A percentile compares a stretch with the other conserved stretches of the same genome.
Conservation (phyloP, 2,888 invertebrate species). For the Lucinisca nassula region DNA sequence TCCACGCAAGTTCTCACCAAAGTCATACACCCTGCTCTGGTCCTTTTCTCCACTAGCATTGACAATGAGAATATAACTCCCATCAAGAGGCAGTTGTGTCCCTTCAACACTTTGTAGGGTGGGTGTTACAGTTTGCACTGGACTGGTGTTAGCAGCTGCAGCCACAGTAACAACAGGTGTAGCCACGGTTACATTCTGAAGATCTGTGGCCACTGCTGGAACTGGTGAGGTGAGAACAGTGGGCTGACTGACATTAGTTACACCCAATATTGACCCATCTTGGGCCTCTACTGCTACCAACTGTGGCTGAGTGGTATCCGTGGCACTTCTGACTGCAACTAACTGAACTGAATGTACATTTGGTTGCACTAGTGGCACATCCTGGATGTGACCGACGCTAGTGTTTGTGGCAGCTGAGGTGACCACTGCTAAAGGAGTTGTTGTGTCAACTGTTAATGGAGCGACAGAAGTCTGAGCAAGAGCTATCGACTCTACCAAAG, state of each 20-base stretch:
- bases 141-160: background rate
- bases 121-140: background rate
- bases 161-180: background rate
- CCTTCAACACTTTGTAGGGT: background rate
- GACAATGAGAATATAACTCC: conserved; percentile 89
- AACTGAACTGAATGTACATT: conserved; percentile 72
- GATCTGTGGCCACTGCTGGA: background rate
- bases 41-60: conserved; percentile 89
- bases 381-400: conserved; percentile 64
- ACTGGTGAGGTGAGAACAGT: background rate
- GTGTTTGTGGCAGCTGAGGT: conserved; percentile 77
- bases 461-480: conserved; percentile 1
- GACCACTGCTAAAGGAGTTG: conserved; percentile 74
- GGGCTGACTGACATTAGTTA: background rate
- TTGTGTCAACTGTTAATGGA: conserved; percentile 48
- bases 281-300: conserved; percentile 82
- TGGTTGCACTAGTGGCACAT: conserved; percentile 35
- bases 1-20: conserved; percentile 89
- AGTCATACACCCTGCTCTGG: conserved; percentile 91
- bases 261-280: background rate
- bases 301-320: conserved; percentile 81
- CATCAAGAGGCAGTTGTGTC: background rate
- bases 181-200: background rate
- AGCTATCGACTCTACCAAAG: conserved; percentile 1
- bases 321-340: conserved; percentile 79